Percentiles rank a stretch among this genome's conserved stretches.
Conservation (phyloP, 2,113 vertebrate species). For the Laticauda colubrina region DNA sequence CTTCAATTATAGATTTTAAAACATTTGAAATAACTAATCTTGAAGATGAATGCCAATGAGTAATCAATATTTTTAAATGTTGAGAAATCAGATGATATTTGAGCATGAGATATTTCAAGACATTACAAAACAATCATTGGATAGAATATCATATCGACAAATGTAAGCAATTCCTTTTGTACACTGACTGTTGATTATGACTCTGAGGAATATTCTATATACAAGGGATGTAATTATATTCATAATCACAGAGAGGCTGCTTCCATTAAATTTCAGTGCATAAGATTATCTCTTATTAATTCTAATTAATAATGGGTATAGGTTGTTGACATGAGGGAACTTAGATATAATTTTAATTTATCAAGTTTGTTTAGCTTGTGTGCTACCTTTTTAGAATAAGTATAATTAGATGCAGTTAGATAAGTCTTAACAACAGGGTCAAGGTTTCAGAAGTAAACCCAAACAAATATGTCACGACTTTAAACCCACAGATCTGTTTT, state of each 20-base stretch:
- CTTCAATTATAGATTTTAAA: neutral
- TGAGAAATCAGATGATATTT: neutral
- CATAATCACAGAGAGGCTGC: neutral
- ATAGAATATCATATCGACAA: neutral
- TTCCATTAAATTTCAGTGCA: neutral
- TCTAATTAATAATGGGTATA: neutral
- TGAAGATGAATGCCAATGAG: neutral
- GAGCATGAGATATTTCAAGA: neutral
- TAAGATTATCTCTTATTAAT: neutral
- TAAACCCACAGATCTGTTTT: neutral
- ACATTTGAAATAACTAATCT: neutral
- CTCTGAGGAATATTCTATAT: neutral
- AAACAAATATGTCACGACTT: neutral
- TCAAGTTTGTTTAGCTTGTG: neutral
- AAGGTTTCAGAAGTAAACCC: neutral
- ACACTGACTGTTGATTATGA: neutral
- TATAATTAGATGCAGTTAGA: neutral
- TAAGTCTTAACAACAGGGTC: neutral
- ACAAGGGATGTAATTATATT: neutral
- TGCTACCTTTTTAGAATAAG: neutral
- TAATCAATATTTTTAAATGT: neutral
- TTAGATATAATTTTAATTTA: neutral
- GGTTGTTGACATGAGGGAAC: neutral
- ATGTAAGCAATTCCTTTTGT: neutral
- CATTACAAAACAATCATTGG: neutral